These are phyloP conservation scores for Agelas oroides DNA, from an alignment of 37 sponge, comb jelly and placozoan genomes.

Conservation along the genomic window DNA sequence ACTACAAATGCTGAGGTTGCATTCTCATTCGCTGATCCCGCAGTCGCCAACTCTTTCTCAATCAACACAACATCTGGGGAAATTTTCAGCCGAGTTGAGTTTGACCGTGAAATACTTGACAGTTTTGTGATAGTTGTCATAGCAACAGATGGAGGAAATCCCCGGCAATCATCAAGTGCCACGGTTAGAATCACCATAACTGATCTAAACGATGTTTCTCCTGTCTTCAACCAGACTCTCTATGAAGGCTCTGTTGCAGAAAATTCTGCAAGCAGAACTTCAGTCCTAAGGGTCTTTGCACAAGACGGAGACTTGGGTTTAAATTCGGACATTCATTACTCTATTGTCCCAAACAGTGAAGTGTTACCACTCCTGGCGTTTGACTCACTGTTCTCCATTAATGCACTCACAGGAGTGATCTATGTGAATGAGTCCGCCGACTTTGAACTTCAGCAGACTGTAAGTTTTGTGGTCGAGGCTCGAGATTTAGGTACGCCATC, in stretches of 20 bases:
- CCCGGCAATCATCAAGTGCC: background rate
- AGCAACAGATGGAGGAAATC: constrained; percentile 18
- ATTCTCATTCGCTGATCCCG: constrained; percentile 16
- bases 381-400: constrained; percentile 29
- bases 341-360: background rate
- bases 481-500: constrained; percentile 40
- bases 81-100: background rate
- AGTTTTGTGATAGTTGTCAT: constrained; percentile 2
- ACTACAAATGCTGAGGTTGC: constrained; percentile 33
- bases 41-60: background rate
- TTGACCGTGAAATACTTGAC: constrained; percentile 27
- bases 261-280: background rate
- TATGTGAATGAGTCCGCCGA: constrained; percentile 5
- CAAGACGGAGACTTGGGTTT: constrained; percentile 46
- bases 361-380: too few species aligned
- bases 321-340: constrained; percentile 20
- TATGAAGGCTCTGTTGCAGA: constrained; percentile 30
- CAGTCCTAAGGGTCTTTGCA: constrained; percentile 41
- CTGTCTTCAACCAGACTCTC: constrained; percentile 11
- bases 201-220: constrained; percentile 68
- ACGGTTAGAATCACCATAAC: constrained; percentile 38
- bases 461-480: constrained; percentile 52
- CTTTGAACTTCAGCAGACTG: constrained; percentile 20
- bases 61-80: background rate
- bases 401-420: constrained; percentile 22